Conservation (phyloP, 1,140 invertebrate genomes). For the Drosophila ficusphila region DNA sequence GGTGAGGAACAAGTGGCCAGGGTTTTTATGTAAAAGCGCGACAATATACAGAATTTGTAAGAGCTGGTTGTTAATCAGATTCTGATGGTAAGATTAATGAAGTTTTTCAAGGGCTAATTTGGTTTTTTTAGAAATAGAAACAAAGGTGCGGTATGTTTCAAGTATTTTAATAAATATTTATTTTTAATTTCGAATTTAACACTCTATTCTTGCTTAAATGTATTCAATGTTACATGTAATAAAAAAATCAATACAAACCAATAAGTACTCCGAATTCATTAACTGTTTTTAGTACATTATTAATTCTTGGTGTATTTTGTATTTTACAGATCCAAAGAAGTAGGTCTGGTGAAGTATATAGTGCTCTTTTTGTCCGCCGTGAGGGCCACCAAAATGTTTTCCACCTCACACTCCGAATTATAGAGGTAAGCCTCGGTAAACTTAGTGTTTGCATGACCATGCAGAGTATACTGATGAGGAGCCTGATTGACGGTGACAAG, state of each 20-base stretch:
- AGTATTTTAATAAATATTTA: neutral
- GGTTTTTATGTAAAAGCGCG: neutral
- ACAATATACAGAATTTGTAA: slow-evolving; percentile 4
- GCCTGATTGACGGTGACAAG: slow-evolving; percentile 37
- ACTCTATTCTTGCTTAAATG: neutral
- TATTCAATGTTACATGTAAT: slow-evolving; percentile 1
- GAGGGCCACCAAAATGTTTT: slow-evolving; percentile 29
- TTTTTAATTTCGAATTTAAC: neutral
- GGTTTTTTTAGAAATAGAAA: slow-evolving; percentile 12
- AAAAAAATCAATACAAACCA: neutral
- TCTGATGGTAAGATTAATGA: neutral
- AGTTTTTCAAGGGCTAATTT: slow-evolving; percentile 6
- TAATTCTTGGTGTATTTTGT: too few species aligned
- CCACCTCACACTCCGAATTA: slow-evolving; percentile 11
- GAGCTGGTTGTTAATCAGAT: slow-evolving; percentile 6
- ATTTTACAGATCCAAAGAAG: neutral
- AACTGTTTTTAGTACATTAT: too few species aligned
- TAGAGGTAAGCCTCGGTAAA: slow-evolving; percentile 30
- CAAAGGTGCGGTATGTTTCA: too few species aligned
- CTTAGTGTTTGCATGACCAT: slow-evolving; percentile 3
- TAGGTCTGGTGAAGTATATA: slow-evolving; percentile 40
- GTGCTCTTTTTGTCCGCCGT: slow-evolving; percentile 27
- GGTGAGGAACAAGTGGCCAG: slow-evolving; percentile 10
- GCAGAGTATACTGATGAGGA: slow-evolving; percentile 13
- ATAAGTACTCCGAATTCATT: too few species aligned